phyloP scores from a whole-genome alignment of 2,797 vertebrate species.

The Rhabdomys pumilio region DNA sequence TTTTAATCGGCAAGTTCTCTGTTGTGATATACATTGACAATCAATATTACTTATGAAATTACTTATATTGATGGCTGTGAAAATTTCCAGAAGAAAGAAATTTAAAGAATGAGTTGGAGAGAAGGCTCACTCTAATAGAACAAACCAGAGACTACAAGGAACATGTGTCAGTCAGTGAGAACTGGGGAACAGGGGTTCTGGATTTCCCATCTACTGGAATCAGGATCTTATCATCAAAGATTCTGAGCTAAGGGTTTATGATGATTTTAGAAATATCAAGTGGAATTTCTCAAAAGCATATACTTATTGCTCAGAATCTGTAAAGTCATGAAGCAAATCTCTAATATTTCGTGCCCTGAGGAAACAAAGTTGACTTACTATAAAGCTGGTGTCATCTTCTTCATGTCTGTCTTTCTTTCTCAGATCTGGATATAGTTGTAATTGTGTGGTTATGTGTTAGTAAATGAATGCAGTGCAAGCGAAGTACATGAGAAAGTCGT shows the following conservation, averaged over 20 bases:
- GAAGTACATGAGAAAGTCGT: not conserved
- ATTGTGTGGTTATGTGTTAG: not conserved
- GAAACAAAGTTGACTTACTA: not conserved
- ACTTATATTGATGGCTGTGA: not conserved
- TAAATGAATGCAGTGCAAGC: not conserved
- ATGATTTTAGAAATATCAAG: not conserved
- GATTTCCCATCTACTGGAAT: not conserved
- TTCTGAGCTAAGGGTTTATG: not conserved
- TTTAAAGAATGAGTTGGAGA: not conserved
- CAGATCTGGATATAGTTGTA: not conserved
- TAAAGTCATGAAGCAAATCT: not conserved
- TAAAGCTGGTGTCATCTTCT: not conserved
- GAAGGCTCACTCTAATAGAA: not conserved
- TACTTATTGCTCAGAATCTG: not conserved
- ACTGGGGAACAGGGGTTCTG: not conserved
- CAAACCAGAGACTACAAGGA: not conserved
- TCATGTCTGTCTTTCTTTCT: not conserved
- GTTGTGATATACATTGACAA: not conserved
- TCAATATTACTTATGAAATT: not conserved
- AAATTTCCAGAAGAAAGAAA: slow-evolving; percentile 33
- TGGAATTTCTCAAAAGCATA: not conserved
- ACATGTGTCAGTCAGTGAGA: not conserved
- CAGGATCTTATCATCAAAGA: not conserved
- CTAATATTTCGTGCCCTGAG: not conserved
- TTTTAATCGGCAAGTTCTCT: not conserved